Percentiles rank a stretch among this genome's conserved stretches.
Evolutionary conservation across 1,140 invertebrate species (phyloP).

Genomic region (Diploscapter pachys): DNA sequence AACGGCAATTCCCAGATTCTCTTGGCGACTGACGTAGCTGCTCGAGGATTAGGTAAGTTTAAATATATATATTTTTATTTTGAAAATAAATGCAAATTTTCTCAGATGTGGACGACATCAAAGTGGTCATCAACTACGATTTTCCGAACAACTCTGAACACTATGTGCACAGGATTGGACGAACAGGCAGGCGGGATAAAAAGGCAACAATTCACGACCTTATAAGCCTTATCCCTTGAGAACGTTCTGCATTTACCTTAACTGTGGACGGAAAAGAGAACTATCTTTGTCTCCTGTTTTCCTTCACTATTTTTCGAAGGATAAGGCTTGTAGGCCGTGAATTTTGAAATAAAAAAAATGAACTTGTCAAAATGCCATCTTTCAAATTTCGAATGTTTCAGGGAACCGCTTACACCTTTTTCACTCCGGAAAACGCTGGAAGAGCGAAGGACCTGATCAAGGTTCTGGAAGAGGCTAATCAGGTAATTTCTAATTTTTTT

Average conservation of each 20-base stretch:
- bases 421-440: slow-evolving; percentile 78
- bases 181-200: slow-evolving; percentile 27
- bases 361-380: too few species aligned
- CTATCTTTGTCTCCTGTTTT: too few species aligned
- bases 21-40: slow-evolving; percentile 57
- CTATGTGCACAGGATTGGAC: slow-evolving; percentile 26
- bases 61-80: slow-evolving; percentile 61
- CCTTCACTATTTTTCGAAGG: too few species aligned
- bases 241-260: too few species aligned
- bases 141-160: slow-evolving; percentile 64
- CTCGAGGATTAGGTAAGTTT: slow-evolving; percentile 24
- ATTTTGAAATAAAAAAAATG: too few species aligned
- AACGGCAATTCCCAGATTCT: too few species aligned
- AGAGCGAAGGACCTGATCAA: slow-evolving; percentile 55
- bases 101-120: slow-evolving; percentile 81
- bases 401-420: slow-evolving; percentile 96
- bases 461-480: slow-evolving; percentile 50
- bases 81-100: slow-evolving; percentile 88
- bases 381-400: slow-evolving; percentile 23
- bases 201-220: slow-evolving; percentile 15
- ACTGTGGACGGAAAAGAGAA: too few species aligned
- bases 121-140: slow-evolving; percentile 88
- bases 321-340: too few species aligned
- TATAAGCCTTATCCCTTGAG: too few species aligned
- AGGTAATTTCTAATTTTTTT: slow-evolving; percentile 35